Evolutionary conservation across 2,113 vertebrate genomes (phyloP), one percentile per base, ranked within the genome.

Genomic region (Lampris incognitus): DNA sequence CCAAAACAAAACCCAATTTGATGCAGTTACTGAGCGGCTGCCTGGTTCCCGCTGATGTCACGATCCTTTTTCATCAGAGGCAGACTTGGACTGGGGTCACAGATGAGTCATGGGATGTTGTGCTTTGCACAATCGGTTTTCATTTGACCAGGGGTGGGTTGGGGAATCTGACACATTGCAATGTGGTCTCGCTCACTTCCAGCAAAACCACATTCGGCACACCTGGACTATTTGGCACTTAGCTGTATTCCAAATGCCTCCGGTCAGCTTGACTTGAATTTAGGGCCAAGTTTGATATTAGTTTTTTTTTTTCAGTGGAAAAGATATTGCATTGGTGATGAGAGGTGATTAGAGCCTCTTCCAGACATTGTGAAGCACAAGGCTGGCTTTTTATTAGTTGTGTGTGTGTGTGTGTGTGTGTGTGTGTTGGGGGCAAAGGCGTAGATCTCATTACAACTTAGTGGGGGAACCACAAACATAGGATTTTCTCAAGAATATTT

Each of bases 1-100:
- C 71, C 76, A 67, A 84, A 84, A 78, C 81, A 73, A 80, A 87
- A 85, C 58, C 24, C 58, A 60, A 85, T 89, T 83, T 61, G 55
- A 74, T 82, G 56, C 84, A 74, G 79, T 51, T 51, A 9, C 69
- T 72, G 71, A 71, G 72, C 61, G 72, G 81, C 61, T 52, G 46
- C 58, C 65, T 9, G 56, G 40, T 80, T 67, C 77, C 59, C 66
- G 10, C 64, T 3, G 39, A 51, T 41, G 44, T 62, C 48, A 7
- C 38, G 39, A 42, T 61, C 41, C 40, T 52, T 76, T 37, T 69
- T 73, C 41, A 2, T 72, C 4, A 13, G 48, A 41, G 46, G 54
- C 49, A 49, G 9, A 65, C 3, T 69, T 59, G 4, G 42, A 10
- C 8, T 40, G 13, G 60, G 4, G 2, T 51, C 13, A 37, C 4